Evolutionary conservation across 2,113 vertebrate species (phyloP).

Genomic region (Halichoerus grypus): DNA sequence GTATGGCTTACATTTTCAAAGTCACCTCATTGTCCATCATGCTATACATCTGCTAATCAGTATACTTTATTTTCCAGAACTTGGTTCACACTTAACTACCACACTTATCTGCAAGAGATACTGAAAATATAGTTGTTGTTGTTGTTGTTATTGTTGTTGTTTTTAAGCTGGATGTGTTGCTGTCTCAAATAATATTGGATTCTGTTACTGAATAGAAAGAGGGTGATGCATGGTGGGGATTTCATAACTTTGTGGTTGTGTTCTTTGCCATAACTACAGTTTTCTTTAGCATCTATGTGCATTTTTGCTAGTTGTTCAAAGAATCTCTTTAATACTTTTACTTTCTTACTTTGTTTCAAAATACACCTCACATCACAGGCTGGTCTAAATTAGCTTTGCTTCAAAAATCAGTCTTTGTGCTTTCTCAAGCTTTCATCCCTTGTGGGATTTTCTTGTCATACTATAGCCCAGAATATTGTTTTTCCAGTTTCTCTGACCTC

Average conservation of each 20-base stretch:
- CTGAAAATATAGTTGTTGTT: not conserved
- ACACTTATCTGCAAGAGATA: not conserved
- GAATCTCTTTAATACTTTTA: constrained; percentile 36
- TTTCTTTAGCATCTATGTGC: not conserved
- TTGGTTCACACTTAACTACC: not conserved
- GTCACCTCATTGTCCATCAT: not conserved
- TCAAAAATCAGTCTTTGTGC: constrained; percentile 32
- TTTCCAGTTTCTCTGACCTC: constrained; percentile 64
- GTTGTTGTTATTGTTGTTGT: not conserved
- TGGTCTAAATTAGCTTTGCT: constrained; percentile 63
- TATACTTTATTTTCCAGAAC: constrained; percentile 17
- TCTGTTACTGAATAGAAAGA: not conserved
- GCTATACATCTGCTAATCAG: not conserved
- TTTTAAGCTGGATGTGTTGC: not conserved
- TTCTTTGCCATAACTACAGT: not conserved
- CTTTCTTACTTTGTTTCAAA: constrained; percentile 67
- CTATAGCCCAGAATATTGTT: not conserved
- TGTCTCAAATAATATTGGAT: not conserved
- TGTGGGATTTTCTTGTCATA: constrained; percentile 39
- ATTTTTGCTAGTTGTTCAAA: constrained; percentile 60
- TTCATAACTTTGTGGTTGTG: not conserved
- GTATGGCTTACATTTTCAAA: constrained; percentile 25
- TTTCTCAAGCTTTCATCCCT: constrained; percentile 35
- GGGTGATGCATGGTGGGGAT: not conserved
- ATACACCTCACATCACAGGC: constrained; percentile 32